phyloP scores from a whole-genome alignment of 2,888 invertebrate genomes.

The Machimus rusticus region DNA sequence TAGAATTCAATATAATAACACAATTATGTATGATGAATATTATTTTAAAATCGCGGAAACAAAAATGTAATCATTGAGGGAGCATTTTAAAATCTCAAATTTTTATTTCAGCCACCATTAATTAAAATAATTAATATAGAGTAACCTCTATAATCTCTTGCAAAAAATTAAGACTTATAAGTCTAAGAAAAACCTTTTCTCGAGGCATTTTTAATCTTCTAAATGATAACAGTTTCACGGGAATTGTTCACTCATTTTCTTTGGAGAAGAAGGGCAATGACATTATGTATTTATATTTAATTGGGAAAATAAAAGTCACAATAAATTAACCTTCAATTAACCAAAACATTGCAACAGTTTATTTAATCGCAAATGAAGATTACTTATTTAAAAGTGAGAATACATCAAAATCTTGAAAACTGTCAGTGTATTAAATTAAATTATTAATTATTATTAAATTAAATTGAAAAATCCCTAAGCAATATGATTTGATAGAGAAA shows the following conservation, averaged over 20 bases:
- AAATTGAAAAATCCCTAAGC: no score
- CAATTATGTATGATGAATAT: no score
- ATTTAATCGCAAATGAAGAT: no score
- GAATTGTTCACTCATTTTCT: background rate
- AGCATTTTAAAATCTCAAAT: background rate
- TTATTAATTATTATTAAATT: no score
- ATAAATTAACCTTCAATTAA: background rate
- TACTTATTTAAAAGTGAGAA: no score
- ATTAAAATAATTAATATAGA: background rate
- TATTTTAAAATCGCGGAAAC: no score
- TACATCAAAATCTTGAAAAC: no score
- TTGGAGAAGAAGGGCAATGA: background rate
- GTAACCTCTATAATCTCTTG: background rate
- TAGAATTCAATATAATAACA: no score
- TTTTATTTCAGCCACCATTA: background rate
- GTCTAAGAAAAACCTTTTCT: background rate
- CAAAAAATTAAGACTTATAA: background rate
- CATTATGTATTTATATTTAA: background rate
- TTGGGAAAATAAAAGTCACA: background rate
- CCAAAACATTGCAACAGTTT: background rate
- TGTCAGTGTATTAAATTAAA: no score
- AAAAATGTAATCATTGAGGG: background rate
- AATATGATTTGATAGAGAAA: no score
- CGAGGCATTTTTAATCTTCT: background rate
- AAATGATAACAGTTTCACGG: background rate